These are phyloP conservation scores for Chondrosia reniformis DNA, from an alignment of 37 sponge, comb jelly and placozoan genomes.

Conservation along the genomic window DNA sequence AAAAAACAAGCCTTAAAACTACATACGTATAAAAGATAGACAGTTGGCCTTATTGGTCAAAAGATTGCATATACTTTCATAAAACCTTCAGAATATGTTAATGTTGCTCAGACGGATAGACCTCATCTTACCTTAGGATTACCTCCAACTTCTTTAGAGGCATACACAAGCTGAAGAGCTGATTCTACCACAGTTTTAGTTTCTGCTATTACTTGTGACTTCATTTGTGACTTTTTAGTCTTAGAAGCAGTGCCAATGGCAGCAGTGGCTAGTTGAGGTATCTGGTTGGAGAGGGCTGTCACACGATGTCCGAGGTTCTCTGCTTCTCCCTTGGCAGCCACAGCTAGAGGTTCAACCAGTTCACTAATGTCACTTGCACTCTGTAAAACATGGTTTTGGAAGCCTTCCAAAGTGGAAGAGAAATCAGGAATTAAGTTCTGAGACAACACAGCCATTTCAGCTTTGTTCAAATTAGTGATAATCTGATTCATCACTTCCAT, in stretches of 20 bases:
- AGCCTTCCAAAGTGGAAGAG: conserved; percentile 68
- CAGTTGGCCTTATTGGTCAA: too few relatives aligned
- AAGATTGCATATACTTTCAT: too few relatives aligned
- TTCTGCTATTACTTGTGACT: conserved; percentile 65
- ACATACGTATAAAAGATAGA: too few relatives aligned
- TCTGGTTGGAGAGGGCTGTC: conserved; percentile 68
- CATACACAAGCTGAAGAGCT: conserved; percentile 75
- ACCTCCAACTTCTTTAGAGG: conserved; percentile 81
- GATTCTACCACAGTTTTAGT: conserved; percentile 87
- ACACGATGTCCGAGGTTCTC: conserved; percentile 96
- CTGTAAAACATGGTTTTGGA: conserved; percentile 80
- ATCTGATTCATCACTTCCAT: conserved; percentile 72
- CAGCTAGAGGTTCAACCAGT: conserved; percentile 62
- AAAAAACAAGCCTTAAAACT: too few relatives aligned
- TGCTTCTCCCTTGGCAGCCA: conserved; percentile 89
- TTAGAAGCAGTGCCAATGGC: conserved; percentile 90
- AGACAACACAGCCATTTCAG: conserved; percentile 70
- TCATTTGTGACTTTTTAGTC: conserved; percentile 59
- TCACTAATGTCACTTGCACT: conserved; percentile 64
- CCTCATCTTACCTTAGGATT: conserved; percentile 56
- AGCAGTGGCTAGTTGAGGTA: conserved; percentile 69
- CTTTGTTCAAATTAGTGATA: conserved; percentile 81
- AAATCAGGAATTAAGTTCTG: conserved; percentile 71
- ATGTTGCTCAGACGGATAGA: too few relatives aligned
- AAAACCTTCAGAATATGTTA: too few relatives aligned